phyloP scores from a whole-genome alignment of 2,888 invertebrate genomes.

The Mystacides longicornis region DNA sequence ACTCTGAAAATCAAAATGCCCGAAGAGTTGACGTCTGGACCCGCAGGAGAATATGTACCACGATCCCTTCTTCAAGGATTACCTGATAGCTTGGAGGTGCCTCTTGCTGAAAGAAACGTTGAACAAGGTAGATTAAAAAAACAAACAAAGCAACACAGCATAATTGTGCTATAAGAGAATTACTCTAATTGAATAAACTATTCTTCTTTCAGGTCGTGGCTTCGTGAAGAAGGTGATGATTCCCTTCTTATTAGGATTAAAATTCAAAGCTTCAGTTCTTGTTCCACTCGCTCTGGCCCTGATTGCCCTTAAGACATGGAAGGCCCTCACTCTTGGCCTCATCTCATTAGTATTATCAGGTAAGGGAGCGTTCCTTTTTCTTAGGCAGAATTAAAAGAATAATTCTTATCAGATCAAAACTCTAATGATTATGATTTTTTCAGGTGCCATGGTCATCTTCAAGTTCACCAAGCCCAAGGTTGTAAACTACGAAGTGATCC shows the following conservation, averaged over 20 bases:
- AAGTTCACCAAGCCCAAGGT: constrained; percentile 82
- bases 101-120: constrained; percentile 51
- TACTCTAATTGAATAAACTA: background rate
- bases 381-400: background rate
- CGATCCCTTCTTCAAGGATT: constrained; percentile 55
- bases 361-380: constrained; percentile 28
- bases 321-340: constrained; percentile 77
- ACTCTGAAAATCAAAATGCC: constrained; percentile 69
- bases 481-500: constrained; percentile 80
- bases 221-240: constrained; percentile 78
- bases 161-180: background rate
- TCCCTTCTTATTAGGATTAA: constrained; percentile 78
- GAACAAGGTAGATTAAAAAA: constrained; percentile 23
- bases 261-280: constrained; percentile 78
- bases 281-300: constrained; percentile 74
- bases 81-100: constrained; percentile 62
- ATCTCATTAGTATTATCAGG: constrained; percentile 78
- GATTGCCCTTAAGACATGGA: constrained; percentile 85
- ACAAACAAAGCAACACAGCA: background rate
- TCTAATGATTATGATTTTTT: no score
- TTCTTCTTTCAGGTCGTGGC: constrained; percentile 59
- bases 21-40: constrained; percentile 51
- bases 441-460: constrained; percentile 74
- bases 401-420: no score
- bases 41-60: constrained; percentile 54